phyloP scores from a whole-genome alignment of 2,888 invertebrate species.

The Cyaniris semiargus region DNA sequence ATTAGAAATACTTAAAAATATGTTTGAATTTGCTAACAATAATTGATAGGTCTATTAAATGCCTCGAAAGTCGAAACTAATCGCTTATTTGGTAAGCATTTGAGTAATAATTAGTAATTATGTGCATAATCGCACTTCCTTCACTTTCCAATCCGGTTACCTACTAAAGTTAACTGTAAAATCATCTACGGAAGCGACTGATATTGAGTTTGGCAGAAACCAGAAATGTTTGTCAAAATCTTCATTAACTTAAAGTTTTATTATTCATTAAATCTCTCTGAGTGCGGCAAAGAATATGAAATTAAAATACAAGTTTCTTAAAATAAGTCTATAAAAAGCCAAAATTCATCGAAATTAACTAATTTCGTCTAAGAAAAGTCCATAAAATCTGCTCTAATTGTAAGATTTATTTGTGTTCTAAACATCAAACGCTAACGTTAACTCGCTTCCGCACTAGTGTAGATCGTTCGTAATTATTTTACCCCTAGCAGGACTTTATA shows the following conservation, averaged over 20 bases:
- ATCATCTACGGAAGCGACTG: neutral
- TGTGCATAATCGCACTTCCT: neutral
- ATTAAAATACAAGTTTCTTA: neutral
- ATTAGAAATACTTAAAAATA: too few species aligned
- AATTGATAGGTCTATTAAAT: neutral
- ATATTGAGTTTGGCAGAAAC: neutral
- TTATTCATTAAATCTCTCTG: neutral
- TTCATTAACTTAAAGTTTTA: neutral
- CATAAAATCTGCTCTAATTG: slow-evolving; percentile 40
- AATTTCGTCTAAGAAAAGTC: neutral
- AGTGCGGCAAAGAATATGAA: neutral
- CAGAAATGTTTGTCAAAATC: neutral
- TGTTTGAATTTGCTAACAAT: neutral
- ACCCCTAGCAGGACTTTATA: neutral
- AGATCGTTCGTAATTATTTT: neutral
- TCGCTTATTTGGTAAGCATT: neutral
- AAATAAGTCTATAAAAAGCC: neutral
- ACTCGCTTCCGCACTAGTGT: slow-evolving; percentile 48
- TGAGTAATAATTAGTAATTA: slow-evolving; percentile 1
- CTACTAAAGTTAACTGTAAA: neutral
- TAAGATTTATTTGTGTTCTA: slow-evolving; percentile 28
- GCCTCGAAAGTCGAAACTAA: neutral
- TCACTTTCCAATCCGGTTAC: neutral
- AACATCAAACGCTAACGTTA: slow-evolving; percentile 39
- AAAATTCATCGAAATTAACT: neutral